Percentiles rank a stretch among this genome's conserved stretches.
These are phyloP conservation scores for Ophioninae sp. DNA, from an alignment of 2,888 invertebrate genomes.

Conservation along the genomic window DNA sequence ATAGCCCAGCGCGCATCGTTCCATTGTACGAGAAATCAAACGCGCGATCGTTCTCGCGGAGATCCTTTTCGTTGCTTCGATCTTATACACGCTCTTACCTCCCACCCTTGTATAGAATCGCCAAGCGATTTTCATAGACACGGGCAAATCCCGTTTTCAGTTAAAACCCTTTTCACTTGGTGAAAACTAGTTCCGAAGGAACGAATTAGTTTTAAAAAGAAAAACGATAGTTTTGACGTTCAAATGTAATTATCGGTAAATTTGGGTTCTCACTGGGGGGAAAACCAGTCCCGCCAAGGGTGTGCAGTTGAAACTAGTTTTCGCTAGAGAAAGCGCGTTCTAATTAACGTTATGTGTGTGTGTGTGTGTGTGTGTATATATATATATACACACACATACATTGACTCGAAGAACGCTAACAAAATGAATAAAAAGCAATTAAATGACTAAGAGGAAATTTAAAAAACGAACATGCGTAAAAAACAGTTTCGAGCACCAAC, in stretches of 20 bases:
- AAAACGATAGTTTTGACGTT: too few species aligned
- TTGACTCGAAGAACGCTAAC: slow-evolving; percentile 49
- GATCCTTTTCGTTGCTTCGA: slow-evolving; percentile 53
- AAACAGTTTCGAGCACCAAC: slow-evolving; percentile 56
- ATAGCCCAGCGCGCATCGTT: slow-evolving; percentile 37
- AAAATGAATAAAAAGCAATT: slow-evolving; percentile 33
- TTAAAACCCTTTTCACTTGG: neutral
- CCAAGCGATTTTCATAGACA: slow-evolving; percentile 59
- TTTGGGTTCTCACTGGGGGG: too few species aligned
- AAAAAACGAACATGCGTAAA: slow-evolving; percentile 51
- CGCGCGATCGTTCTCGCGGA: slow-evolving; percentile 53
- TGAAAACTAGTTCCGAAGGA: too few species aligned
- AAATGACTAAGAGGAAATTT: slow-evolving; percentile 32
- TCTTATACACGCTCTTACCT: slow-evolving; percentile 48
- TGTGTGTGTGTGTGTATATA: too few species aligned
- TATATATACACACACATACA: slow-evolving; percentile 37
- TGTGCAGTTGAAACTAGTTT: too few species aligned
- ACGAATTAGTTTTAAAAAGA: too few species aligned
- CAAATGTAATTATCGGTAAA: too few species aligned
- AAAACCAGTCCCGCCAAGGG: too few species aligned
- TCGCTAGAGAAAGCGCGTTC: slow-evolving; percentile 8
- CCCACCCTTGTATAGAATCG: slow-evolving; percentile 62
- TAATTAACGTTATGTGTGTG: too few species aligned
- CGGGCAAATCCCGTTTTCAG: slow-evolving; percentile 57
- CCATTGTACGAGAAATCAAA: slow-evolving; percentile 36